Base-by-base conservation (phyloP, 1,140 invertebrate species). In the Drosophila repleta region DNA sequence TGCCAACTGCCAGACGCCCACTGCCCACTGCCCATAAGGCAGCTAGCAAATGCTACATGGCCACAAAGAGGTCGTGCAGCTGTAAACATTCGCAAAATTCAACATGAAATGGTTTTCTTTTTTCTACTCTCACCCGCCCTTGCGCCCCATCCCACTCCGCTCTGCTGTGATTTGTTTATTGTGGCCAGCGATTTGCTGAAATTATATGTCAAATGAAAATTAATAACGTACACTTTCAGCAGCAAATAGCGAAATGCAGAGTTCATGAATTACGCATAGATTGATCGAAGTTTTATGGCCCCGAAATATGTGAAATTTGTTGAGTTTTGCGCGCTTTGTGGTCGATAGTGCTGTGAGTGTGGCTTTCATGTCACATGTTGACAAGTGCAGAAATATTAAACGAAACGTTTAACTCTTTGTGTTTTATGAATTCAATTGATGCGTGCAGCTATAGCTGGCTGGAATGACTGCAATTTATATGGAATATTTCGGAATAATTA, bases 51-150 rank as follows among this genome's bases (percentile, higher is more conserved):
- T 35, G 32, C 32, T 35, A 13, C 32, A 39, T 55, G 18, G 24
- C 62, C 68, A 58, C 68, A 66, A 71, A 66, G 32, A 21, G 68
- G 53, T 66, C 62, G 41, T 39, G 53, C 67, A 65, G 67, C 67
- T 51, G 61, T 61, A 66, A 52, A 65, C 5, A 57, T 20, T 57
- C 32, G 35, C 62, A 53, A 57, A 55, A 70, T 70, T 55, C 21
- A 45, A 68, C 57, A 46, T 46, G 39, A 35, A 60, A 11, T 13
- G 37, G 4, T 37, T 66, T 53, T 29, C 8, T 29, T 29, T 29
- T 29, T 29, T 29, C 29, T 10, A 8, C 8, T 1, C 1, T 6
- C 29, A 8, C 8, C 4, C 1, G 29, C 29, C 29, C 7, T 7
- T 7, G 1, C 4, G 29, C 29, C 29, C 17, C 20, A 32, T 26